These are phyloP conservation scores for Eristalis intricaria DNA, from an alignment of 2,888 invertebrate species.

Conservation along the genomic window DNA sequence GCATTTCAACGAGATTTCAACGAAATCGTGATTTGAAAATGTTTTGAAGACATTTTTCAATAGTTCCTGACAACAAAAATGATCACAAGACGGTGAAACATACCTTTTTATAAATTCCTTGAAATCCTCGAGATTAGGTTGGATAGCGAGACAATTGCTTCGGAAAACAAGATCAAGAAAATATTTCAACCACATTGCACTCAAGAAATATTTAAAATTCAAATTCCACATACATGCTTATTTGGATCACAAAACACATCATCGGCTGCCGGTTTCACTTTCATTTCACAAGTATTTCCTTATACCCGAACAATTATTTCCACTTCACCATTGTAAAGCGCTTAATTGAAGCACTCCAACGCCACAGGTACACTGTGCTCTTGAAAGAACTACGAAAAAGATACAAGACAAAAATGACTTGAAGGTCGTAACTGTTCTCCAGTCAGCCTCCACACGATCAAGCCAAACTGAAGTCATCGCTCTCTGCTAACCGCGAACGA, in stretches of 20 bases:
- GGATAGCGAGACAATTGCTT: too few species aligned
- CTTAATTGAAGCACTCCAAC: not conserved
- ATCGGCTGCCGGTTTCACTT: not conserved
- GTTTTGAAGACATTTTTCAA: too few species aligned
- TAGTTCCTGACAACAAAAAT: too few species aligned
- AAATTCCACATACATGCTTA: too few species aligned
- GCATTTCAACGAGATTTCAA: too few species aligned
- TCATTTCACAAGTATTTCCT: not conserved
- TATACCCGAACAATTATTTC: not conserved
- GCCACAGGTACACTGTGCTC: not conserved
- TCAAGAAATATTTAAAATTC: too few species aligned
- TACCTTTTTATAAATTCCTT: too few species aligned
- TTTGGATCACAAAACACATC: not conserved
- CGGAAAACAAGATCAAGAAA: too few species aligned
- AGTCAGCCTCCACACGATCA: conserved; percentile 8
- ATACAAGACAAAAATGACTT: not conserved
- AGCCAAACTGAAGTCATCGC: conserved; percentile 46
- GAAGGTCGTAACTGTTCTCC: conserved; percentile 12
- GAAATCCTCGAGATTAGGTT: too few species aligned
- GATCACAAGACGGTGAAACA: too few species aligned
- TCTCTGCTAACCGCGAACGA: conserved; percentile 20
- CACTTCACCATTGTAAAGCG: not conserved
- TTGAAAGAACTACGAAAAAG: not conserved
- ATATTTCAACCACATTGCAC: too few species aligned
- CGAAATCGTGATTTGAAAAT: too few species aligned